Evolutionary conservation across 2,888 invertebrate genomes (phyloP), one percentile per base, ranked within the genome.

Genomic region (Drosophila borealis): DNA sequence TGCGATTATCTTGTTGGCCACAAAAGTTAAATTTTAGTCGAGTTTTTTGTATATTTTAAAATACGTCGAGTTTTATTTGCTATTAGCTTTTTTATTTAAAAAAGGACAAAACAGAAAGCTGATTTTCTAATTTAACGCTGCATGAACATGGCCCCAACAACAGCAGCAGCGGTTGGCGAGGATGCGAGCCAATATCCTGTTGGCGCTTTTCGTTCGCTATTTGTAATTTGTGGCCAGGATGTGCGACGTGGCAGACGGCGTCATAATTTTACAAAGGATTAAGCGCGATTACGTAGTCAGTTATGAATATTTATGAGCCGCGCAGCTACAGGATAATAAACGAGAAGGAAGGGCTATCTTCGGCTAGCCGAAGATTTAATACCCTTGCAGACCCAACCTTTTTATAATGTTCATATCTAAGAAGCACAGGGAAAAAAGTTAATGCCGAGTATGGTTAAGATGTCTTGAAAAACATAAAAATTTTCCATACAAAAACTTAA

Each of bases 241-340:
- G 59, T 62, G 63, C 69, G 46, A 55, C 48, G 66, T 50, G 70
- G 64, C 81, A 61, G 50, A 71, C 57, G 69, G 64, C 66, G 79
- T 82, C 71, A 88, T 86, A 86, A 88, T 88, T 88, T 86, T 56
- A 83, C 88, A 86, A 86, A 86, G 85, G 88, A 86, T 86, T 88
- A 86, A 80, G 73, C 78, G 68, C 80, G 88, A 86, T 86, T 86
- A 86, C 81, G 74, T 80, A 74, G 80, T 86, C 81, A 83, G 81
- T 85, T 86, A 83, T 88, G 78, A 81, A 86, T 88, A 81, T 86
- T 86, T 86, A 86, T 82, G 88, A 77, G 74, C 80, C 61, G 48
- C 46, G 42, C 68, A 59, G 72, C 70, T 60, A 70, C 63, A 62
- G 71, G 54, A 78, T 68, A 74, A 70, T 77, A 71, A 71, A n/a